Evolutionary conservation across 1,140 invertebrate species (phyloP).

Genomic region (Hesperophylax magnus): DNA sequence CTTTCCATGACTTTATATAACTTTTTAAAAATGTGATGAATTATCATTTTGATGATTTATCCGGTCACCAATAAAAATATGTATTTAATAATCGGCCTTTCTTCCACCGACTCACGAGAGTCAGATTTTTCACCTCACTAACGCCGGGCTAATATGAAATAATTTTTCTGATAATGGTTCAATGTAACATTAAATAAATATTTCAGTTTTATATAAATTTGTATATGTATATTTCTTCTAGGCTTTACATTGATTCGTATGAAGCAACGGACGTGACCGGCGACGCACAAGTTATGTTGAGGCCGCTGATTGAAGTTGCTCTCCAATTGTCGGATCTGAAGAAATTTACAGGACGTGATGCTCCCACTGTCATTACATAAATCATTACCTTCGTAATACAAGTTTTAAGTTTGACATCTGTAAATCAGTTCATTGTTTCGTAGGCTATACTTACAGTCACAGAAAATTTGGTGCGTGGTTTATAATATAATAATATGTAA

Average conservation of each 20-base stretch:
- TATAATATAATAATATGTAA: too few species aligned
- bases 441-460: too few species aligned
- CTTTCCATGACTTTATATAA: too few species aligned
- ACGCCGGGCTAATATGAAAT: too few species aligned
- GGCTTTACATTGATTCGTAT: slow-evolving; percentile 94
- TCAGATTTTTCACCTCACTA: too few species aligned
- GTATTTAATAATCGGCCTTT: too few species aligned
- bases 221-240: slow-evolving; percentile 57
- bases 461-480: too few species aligned
- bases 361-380: slow-evolving; percentile 98
- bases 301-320: slow-evolving; percentile 92
- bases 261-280: slow-evolving; percentile 80
- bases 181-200: not conserved
- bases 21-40: too few species aligned
- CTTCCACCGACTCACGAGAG: too few species aligned
- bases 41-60: too few species aligned
- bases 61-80: too few species aligned
- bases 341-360: slow-evolving; percentile 88
- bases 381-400: slow-evolving; percentile 7
- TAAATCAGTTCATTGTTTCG: too few species aligned
- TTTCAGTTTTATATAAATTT: not conserved
- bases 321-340: slow-evolving; percentile 87
- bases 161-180: not conserved
- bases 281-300: slow-evolving; percentile 88
- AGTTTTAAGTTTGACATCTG: not conserved